Evolutionary conservation across 2,888 invertebrate genomes (phyloP).

Genomic region (Drosophila kanekoi): DNA sequence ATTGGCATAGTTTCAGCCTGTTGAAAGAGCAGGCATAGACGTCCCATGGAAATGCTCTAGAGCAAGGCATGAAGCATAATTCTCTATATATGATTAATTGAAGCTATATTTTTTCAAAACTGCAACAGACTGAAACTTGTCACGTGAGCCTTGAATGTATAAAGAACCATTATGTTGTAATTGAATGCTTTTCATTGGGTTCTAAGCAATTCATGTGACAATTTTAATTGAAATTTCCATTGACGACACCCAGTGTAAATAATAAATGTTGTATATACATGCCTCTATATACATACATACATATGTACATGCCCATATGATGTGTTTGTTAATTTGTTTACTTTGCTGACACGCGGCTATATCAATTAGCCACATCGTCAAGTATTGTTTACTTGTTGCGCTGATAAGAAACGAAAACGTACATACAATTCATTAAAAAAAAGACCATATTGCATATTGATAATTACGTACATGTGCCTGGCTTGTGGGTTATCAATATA

Average conservation of each 20-base stretch:
- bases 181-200: slow-evolving; percentile 3
- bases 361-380: slow-evolving; percentile 36
- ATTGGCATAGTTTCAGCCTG: slow-evolving; percentile 4
- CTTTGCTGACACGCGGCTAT: slow-evolving; percentile 9
- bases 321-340: slow-evolving; percentile 9
- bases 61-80: neutral
- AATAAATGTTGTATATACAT: too few species aligned
- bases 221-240: slow-evolving; percentile 43
- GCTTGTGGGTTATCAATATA: neutral
- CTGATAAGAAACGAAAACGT: slow-evolving; percentile 17
- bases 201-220: slow-evolving; percentile 29
- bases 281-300: too few species aligned
- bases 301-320: neutral
- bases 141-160: neutral
- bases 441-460: slow-evolving; percentile 5
- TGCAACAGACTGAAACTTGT: neutral
- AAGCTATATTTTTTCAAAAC: slow-evolving; percentile 1
- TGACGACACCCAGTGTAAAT: slow-evolving; percentile 8
- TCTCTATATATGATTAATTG: too few species aligned
- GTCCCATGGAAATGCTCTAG: neutral
- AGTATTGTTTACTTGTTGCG: slow-evolving; percentile 15
- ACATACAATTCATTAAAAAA: neutral
- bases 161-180: slow-evolving; percentile 6
- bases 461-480: slow-evolving; percentile 16
- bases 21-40: neutral